Base-by-base conservation (phyloP, 2,797 vertebrate species). In the Gambusia yucatana region DNA sequence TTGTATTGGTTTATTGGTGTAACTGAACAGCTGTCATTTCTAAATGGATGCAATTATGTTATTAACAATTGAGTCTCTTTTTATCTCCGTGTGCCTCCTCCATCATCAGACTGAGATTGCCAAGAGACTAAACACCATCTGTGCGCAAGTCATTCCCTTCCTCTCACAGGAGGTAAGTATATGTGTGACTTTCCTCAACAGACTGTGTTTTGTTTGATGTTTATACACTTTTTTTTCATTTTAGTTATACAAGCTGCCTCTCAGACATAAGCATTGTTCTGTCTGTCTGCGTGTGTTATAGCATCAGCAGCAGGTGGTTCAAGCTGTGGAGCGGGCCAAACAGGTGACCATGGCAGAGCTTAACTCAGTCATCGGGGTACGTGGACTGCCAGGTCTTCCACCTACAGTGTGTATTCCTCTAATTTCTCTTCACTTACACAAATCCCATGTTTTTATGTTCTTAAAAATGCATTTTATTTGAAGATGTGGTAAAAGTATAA, bases 71-170 rank as follows among this genome's bases (percentile, higher is more conserved):
- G 83, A 87, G 82, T 89, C 81, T 87, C 85, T 86, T 77, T 87
- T 80, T 86, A 73, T 87, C 82, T 90, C 52, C 63, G 77, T 81
- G 72, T 85, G 79, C 86, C 74, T 86, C 82, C 95, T 88, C 87
- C 90, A 87, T 94, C 89, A 88, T 82, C 95, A 99, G 98, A 99
- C 98, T 81, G 98, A 99, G 96, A 98, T 99, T 81, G 98, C 98
- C 90, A 99, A 99, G 96, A 97, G 98, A 95, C 95, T 99, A 94
- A 99, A 99, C 94, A 98, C 98, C 88, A 99, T 99, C 96, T 98
- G 97, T 96, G 98, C 98, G 89, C 98, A 99, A 97, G 98, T 99
- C 96, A 98, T 99, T 96, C 98, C 98, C 86, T 99, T 98, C 97
- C 97, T 99, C 94, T 99, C 98, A 95, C 98, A 99, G 96, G 98